Conservation (phyloP, 2,888 invertebrate genomes). For the Neoaliturus tenellus region DNA sequence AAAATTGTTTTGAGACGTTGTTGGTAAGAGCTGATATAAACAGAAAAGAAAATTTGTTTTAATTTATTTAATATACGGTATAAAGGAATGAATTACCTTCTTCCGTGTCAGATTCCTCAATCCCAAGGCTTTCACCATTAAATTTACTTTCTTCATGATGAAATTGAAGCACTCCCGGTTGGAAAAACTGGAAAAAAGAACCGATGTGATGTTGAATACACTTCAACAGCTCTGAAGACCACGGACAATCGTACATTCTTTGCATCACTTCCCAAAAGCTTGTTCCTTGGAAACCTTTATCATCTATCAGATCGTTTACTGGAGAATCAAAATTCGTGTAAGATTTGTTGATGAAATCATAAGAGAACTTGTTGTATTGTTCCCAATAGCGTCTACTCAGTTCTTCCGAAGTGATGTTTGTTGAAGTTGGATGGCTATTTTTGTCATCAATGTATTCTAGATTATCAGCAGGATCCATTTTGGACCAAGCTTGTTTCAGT, state of each 20-base stretch:
- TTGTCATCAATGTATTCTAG: background rate
- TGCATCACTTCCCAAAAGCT: background rate
- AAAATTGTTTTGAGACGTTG: too few species aligned
- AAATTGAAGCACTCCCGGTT: background rate
- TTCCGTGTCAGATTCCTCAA: background rate
- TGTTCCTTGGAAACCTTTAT: background rate
- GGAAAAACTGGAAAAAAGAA: background rate
- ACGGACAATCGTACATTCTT: background rate
- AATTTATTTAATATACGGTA: too few species aligned
- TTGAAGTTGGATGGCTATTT: background rate
- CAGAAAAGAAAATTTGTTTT: too few species aligned
- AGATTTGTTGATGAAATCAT: background rate
- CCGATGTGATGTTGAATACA: background rate
- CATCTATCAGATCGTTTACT: background rate
- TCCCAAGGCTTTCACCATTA: background rate
- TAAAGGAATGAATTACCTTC: slow-evolving; percentile 32
- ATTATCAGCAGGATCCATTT: too few species aligned
- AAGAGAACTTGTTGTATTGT: background rate
- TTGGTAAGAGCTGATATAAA: too few species aligned
- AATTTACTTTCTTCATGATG: background rate
- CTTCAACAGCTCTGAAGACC: background rate
- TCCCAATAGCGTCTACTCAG: slow-evolving; percentile 12
- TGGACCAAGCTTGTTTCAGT: background rate
- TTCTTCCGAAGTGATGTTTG: background rate
- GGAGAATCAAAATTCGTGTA: background rate